These are phyloP conservation scores for Platichthys flesus DNA, from an alignment of 2,113 vertebrate genomes.

Conservation along the genomic window DNA sequence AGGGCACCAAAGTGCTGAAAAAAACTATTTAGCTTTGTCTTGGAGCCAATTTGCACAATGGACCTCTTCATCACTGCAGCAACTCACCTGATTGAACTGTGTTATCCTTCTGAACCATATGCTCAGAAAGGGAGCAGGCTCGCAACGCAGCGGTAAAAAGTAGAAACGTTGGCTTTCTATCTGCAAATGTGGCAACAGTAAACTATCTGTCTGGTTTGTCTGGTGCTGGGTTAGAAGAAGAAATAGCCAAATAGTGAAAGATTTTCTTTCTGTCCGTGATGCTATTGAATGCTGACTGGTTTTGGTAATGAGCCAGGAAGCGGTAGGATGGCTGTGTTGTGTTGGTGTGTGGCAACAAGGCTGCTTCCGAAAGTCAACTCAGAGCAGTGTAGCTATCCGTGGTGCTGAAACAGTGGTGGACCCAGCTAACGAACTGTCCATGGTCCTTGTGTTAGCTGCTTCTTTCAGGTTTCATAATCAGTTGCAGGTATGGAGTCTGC, in stretches of 20 bases:
- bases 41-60: conserved; percentile 32
- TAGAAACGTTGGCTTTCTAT: conserved; percentile 2
- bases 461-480: conserved; percentile 2
- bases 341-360: not conserved
- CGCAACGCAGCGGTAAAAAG: not conserved
- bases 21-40: conserved; percentile 43
- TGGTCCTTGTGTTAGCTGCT: conserved; percentile 18
- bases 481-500: not conserved
- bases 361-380: conserved; percentile 23
- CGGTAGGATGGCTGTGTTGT: not conserved
- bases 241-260: not conserved
- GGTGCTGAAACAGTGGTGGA: conserved; percentile 43
- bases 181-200: not conserved
- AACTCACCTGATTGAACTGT: conserved; percentile 16
- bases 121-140: not conserved
- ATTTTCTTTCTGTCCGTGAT: conserved; percentile 9
- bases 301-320: conserved; percentile 33
- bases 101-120: conserved; percentile 5
- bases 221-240: not conserved
- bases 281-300: conserved; percentile 13
- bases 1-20: conserved; percentile 35
- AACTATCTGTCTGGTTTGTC: not conserved
- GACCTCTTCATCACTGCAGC: conserved; percentile 24
- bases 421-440: conserved; percentile 24
- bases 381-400: conserved; percentile 31